Base-by-base conservation (phyloP, 2,797 vertebrate genomes). In the Argyrosomus regius region DNA sequence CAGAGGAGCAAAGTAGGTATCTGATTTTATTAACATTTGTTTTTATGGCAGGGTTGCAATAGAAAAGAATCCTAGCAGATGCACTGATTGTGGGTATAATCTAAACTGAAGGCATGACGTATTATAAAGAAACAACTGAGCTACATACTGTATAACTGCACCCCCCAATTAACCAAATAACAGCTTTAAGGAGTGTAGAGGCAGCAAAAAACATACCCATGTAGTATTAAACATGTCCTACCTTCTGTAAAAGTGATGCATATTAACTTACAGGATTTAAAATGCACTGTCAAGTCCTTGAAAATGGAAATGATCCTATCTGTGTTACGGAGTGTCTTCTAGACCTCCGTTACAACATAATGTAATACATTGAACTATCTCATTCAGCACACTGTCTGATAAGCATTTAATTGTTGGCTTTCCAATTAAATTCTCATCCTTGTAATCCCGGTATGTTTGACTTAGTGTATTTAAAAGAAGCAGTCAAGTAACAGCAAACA, bases 1-100 rank as follows among this genome's bases (percentile, higher is more conserved):
- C 48, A 80, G 12, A 53, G 6, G 66, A 65, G n/a, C 65, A 78
- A 80, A 78, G 43, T 54, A 73, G 75, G 66, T 57, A 59, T 66
- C 60, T 73, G 24, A 65, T 60, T 70, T n/a, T 48, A 54, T 41
- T 35, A 31, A 72, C 17, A 17, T 72, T 12, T 63, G 11, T 62
- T 54, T 70, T 11, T 41, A 31, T 80, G 57, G 45, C 73, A 60
- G 2, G 52, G 17, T 48, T 75, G 9, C 18, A 28, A 56, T 14
- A 43, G n/a, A 69, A 53, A 52, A 58, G 28, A 75, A 48, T 66
- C 20, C 45, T 1, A 28, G 35, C 28, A 53, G 49, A 61, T 70
- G 50, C 48, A 63, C 5, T 63, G 6, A 63, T 39, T 22, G 53
- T 46, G 20, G 45, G 20, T 1, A 18, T 53, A 31, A 59, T 73